Evolutionary conservation across 1,140 invertebrate species (phyloP).

Genomic region (Limonius californicus): DNA sequence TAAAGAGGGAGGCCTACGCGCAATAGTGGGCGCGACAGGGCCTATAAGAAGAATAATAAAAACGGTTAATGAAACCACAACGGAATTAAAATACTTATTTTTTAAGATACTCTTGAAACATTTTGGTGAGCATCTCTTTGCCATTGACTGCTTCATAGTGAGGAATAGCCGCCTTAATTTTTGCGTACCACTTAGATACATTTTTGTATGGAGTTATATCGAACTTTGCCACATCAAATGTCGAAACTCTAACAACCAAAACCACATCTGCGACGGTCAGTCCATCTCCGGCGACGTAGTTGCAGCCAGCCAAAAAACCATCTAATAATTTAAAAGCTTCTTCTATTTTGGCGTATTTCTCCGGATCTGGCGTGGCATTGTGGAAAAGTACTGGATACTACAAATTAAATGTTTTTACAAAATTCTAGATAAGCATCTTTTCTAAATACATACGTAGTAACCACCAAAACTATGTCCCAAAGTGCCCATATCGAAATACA

Average conservation of each 20-base stretch:
- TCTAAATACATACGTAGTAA: constrained; percentile 61
- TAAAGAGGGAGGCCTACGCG: too few species aligned
- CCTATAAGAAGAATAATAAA: too few species aligned
- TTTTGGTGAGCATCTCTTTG: constrained; percentile 41
- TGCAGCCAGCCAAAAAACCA: constrained; percentile 60
- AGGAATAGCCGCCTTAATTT: constrained; percentile 62
- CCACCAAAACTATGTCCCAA: constrained; percentile 62
- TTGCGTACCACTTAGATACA: constrained; percentile 65
- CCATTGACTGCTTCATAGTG: constrained; percentile 71
- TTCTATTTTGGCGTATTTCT: constrained; percentile 60
- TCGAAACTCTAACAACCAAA: constrained; percentile 60
- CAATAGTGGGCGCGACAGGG: too few species aligned
- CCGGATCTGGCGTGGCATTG: constrained; percentile 58
- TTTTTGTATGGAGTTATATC: constrained; percentile 66
- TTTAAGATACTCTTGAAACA: neutral
- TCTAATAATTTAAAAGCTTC: constrained; percentile 63
- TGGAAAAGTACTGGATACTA: constrained; percentile 69
- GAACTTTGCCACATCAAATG: constrained; percentile 61
- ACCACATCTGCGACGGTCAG: constrained; percentile 71
- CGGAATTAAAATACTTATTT: neutral
- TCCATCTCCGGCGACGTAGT: constrained; percentile 62
- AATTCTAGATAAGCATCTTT: too few species aligned
- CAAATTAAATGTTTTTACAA: too few species aligned
- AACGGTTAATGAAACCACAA: too few species aligned
- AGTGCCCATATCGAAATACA: constrained; percentile 70